These are phyloP conservation scores for Gymnocypris eckloni DNA, from an alignment of 2,797 vertebrate genomes.

Conservation along the genomic window DNA sequence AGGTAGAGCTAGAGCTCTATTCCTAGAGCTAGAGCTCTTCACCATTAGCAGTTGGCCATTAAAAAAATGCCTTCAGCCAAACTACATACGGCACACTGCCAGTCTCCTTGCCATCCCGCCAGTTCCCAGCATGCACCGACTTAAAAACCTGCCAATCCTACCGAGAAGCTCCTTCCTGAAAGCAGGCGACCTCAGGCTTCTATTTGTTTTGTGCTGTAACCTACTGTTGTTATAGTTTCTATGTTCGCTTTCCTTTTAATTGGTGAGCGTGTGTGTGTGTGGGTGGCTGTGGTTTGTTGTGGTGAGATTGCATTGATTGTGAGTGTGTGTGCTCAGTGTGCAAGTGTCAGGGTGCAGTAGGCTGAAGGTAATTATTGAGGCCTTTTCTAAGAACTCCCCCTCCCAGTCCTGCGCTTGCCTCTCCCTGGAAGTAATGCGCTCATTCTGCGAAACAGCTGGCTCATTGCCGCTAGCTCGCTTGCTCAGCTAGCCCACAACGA, in stretches of 20 bases:
- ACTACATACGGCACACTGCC: slow-evolving; percentile 35
- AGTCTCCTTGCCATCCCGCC: neutral
- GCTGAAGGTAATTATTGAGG: slow-evolving; percentile 84
- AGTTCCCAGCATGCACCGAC: slow-evolving; percentile 25
- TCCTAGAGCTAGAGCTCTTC: neutral
- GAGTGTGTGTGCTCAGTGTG: slow-evolving; percentile 51
- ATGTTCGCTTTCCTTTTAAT: slow-evolving; percentile 33
- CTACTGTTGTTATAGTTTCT: slow-evolving; percentile 11
- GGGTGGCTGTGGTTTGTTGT: slow-evolving; percentile 55
- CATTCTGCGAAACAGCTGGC: slow-evolving; percentile 82
- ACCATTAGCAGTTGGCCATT: slow-evolving; percentile 62
- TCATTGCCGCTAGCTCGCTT: slow-evolving; percentile 75
- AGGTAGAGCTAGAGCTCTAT: slow-evolving; percentile 46
- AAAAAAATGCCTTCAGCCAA: slow-evolving; percentile 67
- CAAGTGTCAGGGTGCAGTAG: slow-evolving; percentile 73
- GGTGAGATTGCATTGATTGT: slow-evolving; percentile 51
- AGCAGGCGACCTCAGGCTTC: slow-evolving; percentile 3
- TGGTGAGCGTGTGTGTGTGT: slow-evolving; percentile 36
- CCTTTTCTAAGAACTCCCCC: slow-evolving; percentile 84
- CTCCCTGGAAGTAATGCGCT: slow-evolving; percentile 81
- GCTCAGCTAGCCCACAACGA: slow-evolving; percentile 72
- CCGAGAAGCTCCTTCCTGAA: neutral
- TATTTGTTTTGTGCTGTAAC: slow-evolving; percentile 34
- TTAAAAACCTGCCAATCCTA: slow-evolving; percentile 32
- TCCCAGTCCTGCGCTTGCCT: slow-evolving; percentile 73